Percentiles rank a stretch among this genome's conserved stretches.
Evolutionary conservation across 2,797 vertebrate species (phyloP).

Genomic region (Esox lucius): DNA sequence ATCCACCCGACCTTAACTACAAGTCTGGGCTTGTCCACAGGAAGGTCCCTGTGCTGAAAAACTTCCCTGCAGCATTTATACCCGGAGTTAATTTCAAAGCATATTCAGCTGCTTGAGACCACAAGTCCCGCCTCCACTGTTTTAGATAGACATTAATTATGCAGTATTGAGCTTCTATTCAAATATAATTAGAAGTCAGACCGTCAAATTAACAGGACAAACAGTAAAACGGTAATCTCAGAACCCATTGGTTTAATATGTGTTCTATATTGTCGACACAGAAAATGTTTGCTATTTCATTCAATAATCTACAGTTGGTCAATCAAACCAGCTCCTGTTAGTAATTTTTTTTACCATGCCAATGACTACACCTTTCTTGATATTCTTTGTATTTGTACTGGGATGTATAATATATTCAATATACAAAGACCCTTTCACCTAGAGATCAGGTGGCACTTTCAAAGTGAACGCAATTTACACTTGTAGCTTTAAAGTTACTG

Average conservation of each 20-base stretch:
- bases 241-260: neutral
- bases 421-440: neutral
- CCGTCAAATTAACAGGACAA: neutral
- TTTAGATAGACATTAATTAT: neutral
- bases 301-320: too few relatives aligned
- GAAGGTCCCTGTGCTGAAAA: neutral
- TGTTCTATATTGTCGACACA: too few relatives aligned
- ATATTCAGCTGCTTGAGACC: neutral
- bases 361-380: neutral
- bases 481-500: neutral
- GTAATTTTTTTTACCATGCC: neutral
- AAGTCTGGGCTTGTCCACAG: neutral
- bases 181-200: conserved; percentile 1
- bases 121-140: neutral
- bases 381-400: neutral
- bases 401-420: too few relatives aligned
- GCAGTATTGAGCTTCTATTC: neutral
- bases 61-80: neutral
- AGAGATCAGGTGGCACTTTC: neutral
- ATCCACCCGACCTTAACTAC: neutral
- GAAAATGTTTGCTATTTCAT: too few relatives aligned
- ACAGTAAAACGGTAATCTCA: neutral
- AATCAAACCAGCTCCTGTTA: neutral
- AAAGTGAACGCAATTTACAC: neutral
- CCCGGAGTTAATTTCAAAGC: neutral